Evolutionary conservation across 2,888 invertebrate genomes (phyloP).

Genomic region (Urechis unicinctus): DNA sequence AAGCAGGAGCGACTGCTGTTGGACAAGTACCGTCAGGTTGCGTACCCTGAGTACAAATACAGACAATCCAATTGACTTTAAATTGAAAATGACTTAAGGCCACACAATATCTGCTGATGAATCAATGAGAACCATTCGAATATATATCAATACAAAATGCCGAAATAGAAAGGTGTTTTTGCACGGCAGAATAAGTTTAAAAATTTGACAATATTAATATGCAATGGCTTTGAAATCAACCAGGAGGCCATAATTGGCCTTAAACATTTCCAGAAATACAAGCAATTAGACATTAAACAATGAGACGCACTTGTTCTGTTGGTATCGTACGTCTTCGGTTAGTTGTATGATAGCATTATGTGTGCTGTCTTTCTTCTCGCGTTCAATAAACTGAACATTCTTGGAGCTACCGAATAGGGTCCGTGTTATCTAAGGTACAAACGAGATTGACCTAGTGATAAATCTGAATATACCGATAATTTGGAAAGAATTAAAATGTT

Average conservation of each 20-base stretch:
- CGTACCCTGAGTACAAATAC: conserved; percentile 11
- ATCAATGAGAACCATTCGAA: too few species aligned
- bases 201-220: too few species aligned
- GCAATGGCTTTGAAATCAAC: too few species aligned
- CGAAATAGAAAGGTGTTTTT: too few species aligned
- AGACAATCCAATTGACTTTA: too few species aligned
- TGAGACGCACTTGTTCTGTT: conserved; percentile 16
- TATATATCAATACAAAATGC: too few species aligned
- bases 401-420: conserved; percentile 13
- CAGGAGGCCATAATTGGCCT: too few species aligned
- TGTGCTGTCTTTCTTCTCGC: conserved; percentile 18
- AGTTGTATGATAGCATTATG: conserved; percentile 14
- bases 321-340: conserved; percentile 12
- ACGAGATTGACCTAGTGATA: not conserved
- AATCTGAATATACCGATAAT: not conserved
- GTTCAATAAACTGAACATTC: conserved; percentile 23
- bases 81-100: too few species aligned
- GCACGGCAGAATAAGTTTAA: too few species aligned
- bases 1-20: conserved; percentile 18
- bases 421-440: not conserved
- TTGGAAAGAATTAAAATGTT: not conserved
- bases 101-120: too few species aligned
- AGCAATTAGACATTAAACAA: not conserved
- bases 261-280: too few species aligned
- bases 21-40: conserved; percentile 9